These are phyloP conservation scores for Cygnus buccinator DNA, from an alignment of 2,113 vertebrate genomes.

Conservation along the genomic window DNA sequence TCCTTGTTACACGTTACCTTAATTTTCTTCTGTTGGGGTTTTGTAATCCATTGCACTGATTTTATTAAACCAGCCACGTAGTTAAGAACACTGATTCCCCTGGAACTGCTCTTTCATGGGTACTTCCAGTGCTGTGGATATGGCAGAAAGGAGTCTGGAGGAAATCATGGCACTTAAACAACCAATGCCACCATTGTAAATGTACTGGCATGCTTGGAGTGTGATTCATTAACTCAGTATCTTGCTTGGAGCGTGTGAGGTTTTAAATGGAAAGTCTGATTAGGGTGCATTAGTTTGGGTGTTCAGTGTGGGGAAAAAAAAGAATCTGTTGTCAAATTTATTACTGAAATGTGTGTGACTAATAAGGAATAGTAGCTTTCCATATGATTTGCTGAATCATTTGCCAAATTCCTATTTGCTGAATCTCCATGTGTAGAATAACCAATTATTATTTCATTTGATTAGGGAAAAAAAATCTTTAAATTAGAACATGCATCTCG, in stretches of 20 bases:
- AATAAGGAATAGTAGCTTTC: not conserved
- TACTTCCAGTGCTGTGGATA: not conserved
- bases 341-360: not conserved
- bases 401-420: not conserved
- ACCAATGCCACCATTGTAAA: not conserved
- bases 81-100: not conserved
- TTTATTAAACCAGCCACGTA: not conserved
- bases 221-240: not conserved
- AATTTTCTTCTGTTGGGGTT: not conserved
- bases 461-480: not conserved
- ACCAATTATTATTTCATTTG: not conserved
- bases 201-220: not conserved
- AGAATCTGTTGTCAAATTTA: not conserved
- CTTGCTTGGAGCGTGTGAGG: not conserved
- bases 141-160: not conserved
- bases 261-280: not conserved
- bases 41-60: not conserved
- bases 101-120: not conserved
- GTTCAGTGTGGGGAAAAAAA: accelerated
- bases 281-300: not conserved
- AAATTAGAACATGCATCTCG: not conserved
- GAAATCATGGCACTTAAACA: not conserved
- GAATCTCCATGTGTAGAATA: not conserved
- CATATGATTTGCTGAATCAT: not conserved
- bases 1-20: not conserved